Percentiles rank a stretch among this genome's conserved stretches.
Evolutionary conservation across 2,113 vertebrate genomes (phyloP).

Genomic region (Gallinago undulata): DNA sequence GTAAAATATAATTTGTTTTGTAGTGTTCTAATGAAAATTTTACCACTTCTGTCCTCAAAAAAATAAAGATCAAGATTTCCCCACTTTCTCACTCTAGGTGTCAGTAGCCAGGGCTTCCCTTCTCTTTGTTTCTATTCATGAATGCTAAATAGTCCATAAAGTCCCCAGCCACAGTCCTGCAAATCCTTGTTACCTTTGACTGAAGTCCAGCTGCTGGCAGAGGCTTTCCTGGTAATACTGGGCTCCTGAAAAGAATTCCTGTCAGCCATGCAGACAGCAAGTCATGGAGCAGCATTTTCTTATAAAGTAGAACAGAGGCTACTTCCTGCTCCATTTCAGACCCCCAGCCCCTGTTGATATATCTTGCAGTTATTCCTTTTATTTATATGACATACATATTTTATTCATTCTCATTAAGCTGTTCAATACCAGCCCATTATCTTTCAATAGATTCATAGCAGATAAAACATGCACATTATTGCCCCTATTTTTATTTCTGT

Average conservation of each 20-base stretch:
- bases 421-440: slow-evolving; percentile 35
- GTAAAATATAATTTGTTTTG: slow-evolving; percentile 50
- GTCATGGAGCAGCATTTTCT: background rate
- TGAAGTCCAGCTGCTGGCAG: background rate
- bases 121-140: background rate
- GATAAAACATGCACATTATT: slow-evolving; percentile 50
- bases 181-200: background rate
- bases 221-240: background rate
- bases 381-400: slow-evolving; percentile 47
- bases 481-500: slow-evolving; percentile 36
- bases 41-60: background rate
- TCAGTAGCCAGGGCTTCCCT: background rate
- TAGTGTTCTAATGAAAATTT: slow-evolving; percentile 38
- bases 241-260: background rate
- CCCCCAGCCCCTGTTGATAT: background rate
- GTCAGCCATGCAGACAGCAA: background rate
- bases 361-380: background rate
- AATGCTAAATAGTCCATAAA: background rate
- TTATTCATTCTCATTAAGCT: slow-evolving; percentile 39
- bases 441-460: slow-evolving; percentile 21
- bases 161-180: background rate
- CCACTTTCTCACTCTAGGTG: background rate
- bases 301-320: background rate
- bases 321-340: background rate
- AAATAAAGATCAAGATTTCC: background rate